Conservation (phyloP, 2,797 vertebrate genomes). For the Sphaeramia orbicularis region DNA sequence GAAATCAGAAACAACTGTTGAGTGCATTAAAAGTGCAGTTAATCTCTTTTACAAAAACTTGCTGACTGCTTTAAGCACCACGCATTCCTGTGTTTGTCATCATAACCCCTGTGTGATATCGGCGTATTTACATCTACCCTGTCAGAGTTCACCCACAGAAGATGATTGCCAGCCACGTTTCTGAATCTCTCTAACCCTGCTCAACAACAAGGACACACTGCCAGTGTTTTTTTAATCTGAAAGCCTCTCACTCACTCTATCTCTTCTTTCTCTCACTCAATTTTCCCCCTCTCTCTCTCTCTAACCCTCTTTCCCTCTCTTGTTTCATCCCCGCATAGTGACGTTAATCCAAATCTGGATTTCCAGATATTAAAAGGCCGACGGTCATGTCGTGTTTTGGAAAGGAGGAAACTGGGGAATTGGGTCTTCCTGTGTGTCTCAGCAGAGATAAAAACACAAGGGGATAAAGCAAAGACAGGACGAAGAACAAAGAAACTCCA, state of each 20-base stretch:
- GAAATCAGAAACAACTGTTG: constrained; percentile 66
- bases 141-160: constrained; percentile 55
- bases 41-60: constrained; percentile 9
- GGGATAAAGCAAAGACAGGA: constrained; percentile 66
- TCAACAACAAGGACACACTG: constrained; percentile 61
- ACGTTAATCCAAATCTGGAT: constrained; percentile 84
- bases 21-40: constrained; percentile 43
- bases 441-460: constrained; percentile 69
- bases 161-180: constrained; percentile 48
- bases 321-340: constrained; percentile 57
- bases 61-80: constrained; percentile 21
- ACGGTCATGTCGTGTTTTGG: constrained; percentile 70
- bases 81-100: constrained; percentile 34
- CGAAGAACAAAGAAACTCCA: constrained; percentile 69
- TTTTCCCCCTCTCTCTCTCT: too few species aligned
- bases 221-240: constrained; percentile 66
- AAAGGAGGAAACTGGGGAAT: constrained; percentile 74
- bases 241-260: constrained; percentile 67
- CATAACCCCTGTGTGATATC: constrained; percentile 38
- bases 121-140: constrained; percentile 59
- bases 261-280: constrained; percentile 44
- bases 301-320: constrained; percentile 26
- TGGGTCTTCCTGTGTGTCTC: constrained; percentile 77
- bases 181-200: constrained; percentile 42
- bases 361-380: constrained; percentile 80